Conservation (phyloP, 2,797 vertebrate genomes). For the Phalanger gymnotis region DNA sequence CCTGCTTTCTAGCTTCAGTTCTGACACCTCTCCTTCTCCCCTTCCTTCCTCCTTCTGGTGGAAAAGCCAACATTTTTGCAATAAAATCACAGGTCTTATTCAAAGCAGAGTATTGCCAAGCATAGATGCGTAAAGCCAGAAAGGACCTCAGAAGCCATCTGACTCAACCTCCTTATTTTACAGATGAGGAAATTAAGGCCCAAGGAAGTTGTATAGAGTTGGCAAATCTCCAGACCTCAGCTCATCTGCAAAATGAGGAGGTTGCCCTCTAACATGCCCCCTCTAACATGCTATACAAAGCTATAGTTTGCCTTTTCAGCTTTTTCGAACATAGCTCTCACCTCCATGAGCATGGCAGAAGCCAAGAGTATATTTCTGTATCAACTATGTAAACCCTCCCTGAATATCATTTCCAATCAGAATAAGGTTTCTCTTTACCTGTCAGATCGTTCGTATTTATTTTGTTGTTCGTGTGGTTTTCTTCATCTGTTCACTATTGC, state of each 20-base stretch:
- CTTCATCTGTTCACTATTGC: neutral
- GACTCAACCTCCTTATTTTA: too few relatives aligned
- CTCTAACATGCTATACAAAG: constrained; percentile 13
- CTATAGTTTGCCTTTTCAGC: neutral
- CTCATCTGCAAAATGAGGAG: neutral
- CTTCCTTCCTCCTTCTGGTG: too few relatives aligned
- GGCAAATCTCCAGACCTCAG: neutral
- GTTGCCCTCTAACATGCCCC: neutral
- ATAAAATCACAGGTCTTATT: too few relatives aligned
- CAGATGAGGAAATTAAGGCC: too few relatives aligned
- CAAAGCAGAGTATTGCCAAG: too few relatives aligned
- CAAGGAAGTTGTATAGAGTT: neutral
- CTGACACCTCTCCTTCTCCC: neutral
- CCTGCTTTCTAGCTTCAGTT: neutral
- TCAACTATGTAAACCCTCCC: neutral
- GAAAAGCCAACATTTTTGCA: too few relatives aligned
- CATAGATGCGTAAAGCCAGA: too few relatives aligned
- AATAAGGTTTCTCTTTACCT: neutral
- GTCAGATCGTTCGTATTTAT: neutral
- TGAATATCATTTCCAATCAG: neutral
- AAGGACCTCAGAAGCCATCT: too few relatives aligned
- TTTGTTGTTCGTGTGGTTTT: neutral
- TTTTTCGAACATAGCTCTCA: neutral
- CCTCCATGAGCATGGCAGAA: neutral
- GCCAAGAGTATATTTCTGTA: neutral